Evolutionary conservation across 2,113 vertebrate species (phyloP), one percentile per base, ranked within the genome.

Genomic region (Chlorodrepanis virens): DNA sequence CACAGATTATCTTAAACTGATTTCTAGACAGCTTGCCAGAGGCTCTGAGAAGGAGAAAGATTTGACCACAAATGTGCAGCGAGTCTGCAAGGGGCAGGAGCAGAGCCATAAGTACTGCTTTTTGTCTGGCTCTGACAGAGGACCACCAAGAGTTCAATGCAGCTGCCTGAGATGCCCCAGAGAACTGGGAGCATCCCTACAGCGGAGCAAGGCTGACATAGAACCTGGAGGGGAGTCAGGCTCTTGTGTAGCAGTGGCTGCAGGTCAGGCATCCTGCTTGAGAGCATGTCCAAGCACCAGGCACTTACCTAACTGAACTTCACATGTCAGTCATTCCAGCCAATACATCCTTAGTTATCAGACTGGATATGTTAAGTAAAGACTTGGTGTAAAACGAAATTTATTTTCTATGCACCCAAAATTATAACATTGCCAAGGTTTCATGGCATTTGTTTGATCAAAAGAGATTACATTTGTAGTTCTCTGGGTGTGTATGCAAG

Each of bases 141-240:
- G 42, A 70, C 35, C 42, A 28, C 74, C 11, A 40, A 57, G 31
- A 65, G 19, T 53, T 85, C 42, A 16, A 1, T 22, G 35, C 39
- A 57, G 14, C 24, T 67, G 15, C 39, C 37, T 39, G 53, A 52
- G 56, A 39, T 33, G 8, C 3, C 24, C 16, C 31, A 31, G 35
- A 42, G 23, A 60, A 24, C 11, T 13, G 17, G 53, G 47, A 6
- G 2, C 11, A 25, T 22, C 15, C 59, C 31, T 52, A 1, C 12
- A 10, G 14, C 11, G 10, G 3, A 1, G 0, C 6, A 40, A 44
- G 29, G 67, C 37, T 57, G 49, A 28, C 11, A 9, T 3, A 44
- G 49, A 68, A 40, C 24, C 19, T 72, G 9, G 11, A 54, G 37
- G 22, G 67, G 27, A 54, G 16, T 33, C 50, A 29, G 25, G 11